phyloP scores from a whole-genome alignment of 2,888 invertebrate species.

The Scotopteryx bipunctaria region DNA sequence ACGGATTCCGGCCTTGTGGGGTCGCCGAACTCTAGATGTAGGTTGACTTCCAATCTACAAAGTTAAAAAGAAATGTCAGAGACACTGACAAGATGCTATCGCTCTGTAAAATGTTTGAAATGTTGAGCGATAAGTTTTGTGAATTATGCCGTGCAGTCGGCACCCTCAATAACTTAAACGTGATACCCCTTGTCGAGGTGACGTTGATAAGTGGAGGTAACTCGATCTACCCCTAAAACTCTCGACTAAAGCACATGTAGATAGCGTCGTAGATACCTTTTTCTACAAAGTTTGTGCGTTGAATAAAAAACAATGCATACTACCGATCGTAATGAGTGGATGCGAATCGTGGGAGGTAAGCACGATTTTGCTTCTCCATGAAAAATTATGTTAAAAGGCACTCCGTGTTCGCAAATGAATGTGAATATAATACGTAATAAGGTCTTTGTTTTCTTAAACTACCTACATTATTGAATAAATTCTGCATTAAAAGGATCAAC shows the following conservation, averaged over 20 bases:
- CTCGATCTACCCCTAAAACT: conserved; percentile 18
- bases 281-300: conserved; percentile 37
- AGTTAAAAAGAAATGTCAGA: conserved; percentile 36
- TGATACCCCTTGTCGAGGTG: conserved; percentile 20
- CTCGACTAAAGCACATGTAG: conserved; percentile 11
- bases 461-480: conserved; percentile 46
- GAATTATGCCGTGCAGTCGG: conserved; percentile 14
- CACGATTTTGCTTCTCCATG: conserved; percentile 47
- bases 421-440: conserved; percentile 69
- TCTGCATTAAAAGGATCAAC: conserved; percentile 44
- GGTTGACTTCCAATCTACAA: conserved; percentile 61
- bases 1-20: conserved; percentile 81
- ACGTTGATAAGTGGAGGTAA: conserved; percentile 15
- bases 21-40: conserved; percentile 65
- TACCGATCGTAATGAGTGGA: conserved; percentile 42
- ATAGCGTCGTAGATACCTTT: conserved; percentile 20
- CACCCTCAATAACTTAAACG: conserved; percentile 15
- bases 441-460: conserved; percentile 60
- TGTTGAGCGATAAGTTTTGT: conserved; percentile 10
- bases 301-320: conserved; percentile 46
- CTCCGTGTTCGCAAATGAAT: conserved; percentile 62
- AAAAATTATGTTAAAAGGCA: conserved; percentile 62
- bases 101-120: conserved; percentile 12
- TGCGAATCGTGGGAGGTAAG: conserved; percentile 57
- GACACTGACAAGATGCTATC: conserved; percentile 28